Base-by-base conservation (phyloP, 2,113 vertebrate genomes). In the Phalacrocorax pelagicus region DNA sequence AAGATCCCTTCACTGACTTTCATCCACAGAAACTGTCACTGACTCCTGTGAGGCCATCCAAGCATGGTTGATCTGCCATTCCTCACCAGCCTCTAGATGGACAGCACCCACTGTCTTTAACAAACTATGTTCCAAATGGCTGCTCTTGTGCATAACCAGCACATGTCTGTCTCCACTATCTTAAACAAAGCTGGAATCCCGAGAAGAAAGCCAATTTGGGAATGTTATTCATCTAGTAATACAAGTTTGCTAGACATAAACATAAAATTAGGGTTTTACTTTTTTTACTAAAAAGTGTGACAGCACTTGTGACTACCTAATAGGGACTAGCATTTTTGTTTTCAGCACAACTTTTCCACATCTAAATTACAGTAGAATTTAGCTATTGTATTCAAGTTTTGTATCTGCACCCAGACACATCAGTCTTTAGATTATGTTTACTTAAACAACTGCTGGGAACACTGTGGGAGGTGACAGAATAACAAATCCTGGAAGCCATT, bases 261-360 rank as follows among this genome's bases (percentile, higher is more conserved):
- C 12, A 38, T 38, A 38, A 38, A 24, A 36, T 2, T 47, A 17
- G 5, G 9, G 7, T 7, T 73, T 87, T 36, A 34, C 11, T 22
- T 51, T 62, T 61, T 69, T 81, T 40, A 36, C 14, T 34, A n/a
- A 27, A 36, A 74, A 18, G 0, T n/a, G 26, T 75, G 67, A 24
- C 22, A 65, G 17, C 23, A 32, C 6, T 87, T 54, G 13, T 72
- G n/a, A 34, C 63, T 44, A 11, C 4, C 4, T 84, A 14, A 20
- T 72, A 57, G 34, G 26, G 12, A 61, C 34, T 38, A 57, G 7
- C 5, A 6, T 6, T 74, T 46, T 65, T 46, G 7, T 22, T 75
- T 74, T 30, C 32, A 57, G 6, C 0, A 0, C 11, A 70, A 38
- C 5, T 57, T 91, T 2, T 5, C 3, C 4, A 42, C 21, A 34